A percentile compares a stretch with the other conserved stretches of the same genome.
phyloP scores from a whole-genome alignment of 2,113 vertebrate genomes.

The Rhizomys pruinosus region DNA sequence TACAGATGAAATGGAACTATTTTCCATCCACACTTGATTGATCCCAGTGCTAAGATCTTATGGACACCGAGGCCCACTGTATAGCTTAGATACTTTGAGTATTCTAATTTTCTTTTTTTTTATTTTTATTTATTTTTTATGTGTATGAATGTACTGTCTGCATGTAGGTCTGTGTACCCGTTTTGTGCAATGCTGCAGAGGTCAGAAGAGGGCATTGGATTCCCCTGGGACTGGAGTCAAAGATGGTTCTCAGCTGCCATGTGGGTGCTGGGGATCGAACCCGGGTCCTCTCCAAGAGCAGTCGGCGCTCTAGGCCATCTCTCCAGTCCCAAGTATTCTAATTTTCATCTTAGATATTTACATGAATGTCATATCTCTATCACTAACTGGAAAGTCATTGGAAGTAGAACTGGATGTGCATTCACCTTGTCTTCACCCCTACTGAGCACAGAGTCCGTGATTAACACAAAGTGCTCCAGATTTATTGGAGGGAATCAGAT shows the following conservation, averaged over 20 bases:
- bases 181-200: no score
- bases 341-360: not conserved
- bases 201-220: no score
- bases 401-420: not conserved
- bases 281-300: no score
- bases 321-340: no score
- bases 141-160: no score
- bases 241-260: no score
- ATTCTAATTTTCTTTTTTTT: not conserved
- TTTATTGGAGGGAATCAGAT: slow-evolving; percentile 40
- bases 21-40: not conserved
- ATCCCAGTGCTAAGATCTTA: not conserved
- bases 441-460: not conserved
- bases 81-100: not conserved
- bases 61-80: not conserved
- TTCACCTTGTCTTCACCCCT: not conserved
- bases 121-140: no score
- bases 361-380: not conserved
- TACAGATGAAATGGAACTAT: not conserved
- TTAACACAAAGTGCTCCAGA: not conserved
- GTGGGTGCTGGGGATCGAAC: no score
- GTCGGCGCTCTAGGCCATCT: no score
- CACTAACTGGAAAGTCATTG: not conserved
- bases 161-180: no score
- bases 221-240: no score